phyloP scores from a whole-genome alignment of 2,113 vertebrate species.

The Megaleporinus macrocephalus region DNA sequence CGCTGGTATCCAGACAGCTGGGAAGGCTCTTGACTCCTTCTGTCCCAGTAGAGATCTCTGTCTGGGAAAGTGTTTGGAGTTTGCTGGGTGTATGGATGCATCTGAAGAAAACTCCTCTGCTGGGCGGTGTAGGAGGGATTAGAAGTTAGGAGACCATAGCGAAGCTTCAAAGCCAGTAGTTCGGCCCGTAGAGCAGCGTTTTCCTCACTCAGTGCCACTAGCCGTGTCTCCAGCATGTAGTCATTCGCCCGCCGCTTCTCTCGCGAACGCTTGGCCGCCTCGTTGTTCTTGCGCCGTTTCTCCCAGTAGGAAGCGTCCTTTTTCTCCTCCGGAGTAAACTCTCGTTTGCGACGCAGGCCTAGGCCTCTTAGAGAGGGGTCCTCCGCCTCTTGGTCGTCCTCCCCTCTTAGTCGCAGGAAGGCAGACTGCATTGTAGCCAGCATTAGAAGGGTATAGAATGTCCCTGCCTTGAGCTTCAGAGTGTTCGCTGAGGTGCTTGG shows the following conservation, averaged over 20 bases:
- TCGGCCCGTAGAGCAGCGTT: constrained; percentile 83
- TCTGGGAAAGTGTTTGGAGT: constrained; percentile 38
- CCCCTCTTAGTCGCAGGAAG: constrained; percentile 14
- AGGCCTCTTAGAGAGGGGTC: constrained; percentile 44
- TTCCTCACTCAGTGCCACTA: constrained; percentile 83
- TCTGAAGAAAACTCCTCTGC: constrained; percentile 62
- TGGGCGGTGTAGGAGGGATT: constrained; percentile 40
- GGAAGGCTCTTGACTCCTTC: constrained; percentile 37
- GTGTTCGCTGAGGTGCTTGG: not conserved
- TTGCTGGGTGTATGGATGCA: constrained; percentile 32
- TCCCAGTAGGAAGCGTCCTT: constrained; percentile 93
- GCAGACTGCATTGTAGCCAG: constrained; percentile 65
- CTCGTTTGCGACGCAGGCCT: constrained; percentile 78
- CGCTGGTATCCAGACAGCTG: constrained; percentile 19
- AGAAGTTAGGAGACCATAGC: constrained; percentile 74
- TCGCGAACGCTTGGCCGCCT: constrained; percentile 88
- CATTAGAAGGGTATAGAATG: not conserved
- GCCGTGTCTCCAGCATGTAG: constrained; percentile 80
- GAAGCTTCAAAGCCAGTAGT: constrained; percentile 81
- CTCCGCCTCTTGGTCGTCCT: constrained; percentile 12
- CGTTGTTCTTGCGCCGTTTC: constrained; percentile 90
- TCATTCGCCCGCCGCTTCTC: constrained; percentile 85
- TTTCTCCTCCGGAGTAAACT: constrained; percentile 88
- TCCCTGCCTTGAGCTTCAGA: constrained; percentile 16
- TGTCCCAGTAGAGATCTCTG: constrained; percentile 61